Base-by-base conservation (phyloP, 2,888 invertebrate species). In the Branchipolynoe longqiensis region DNA sequence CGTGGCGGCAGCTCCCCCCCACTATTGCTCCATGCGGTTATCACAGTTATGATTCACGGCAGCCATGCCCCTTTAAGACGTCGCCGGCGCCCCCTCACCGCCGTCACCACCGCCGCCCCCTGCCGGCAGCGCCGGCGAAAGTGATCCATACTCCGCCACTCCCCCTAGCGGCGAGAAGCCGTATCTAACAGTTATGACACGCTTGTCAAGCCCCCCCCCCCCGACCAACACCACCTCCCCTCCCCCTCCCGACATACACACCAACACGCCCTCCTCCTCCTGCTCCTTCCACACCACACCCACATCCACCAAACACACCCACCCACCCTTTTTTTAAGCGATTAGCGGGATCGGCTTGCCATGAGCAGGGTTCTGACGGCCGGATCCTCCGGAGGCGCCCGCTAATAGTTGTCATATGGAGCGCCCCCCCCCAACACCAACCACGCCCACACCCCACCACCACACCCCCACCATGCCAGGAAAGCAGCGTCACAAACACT, bases 131-230 rank as follows among this genome's bases (percentile, higher is more conserved):
- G 36, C 69, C 69, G 69, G 14, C 36, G 14, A 12, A 12, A n/a
- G 33, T 69, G 69, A 69, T 69, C 69, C 38, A 69, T 69, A 69
- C 18, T 38, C 33, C 69, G 48, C 48, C 18, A 18, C 8, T 8
- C n/a, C n/a, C n/a, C n/a, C n/a, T n/a, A n/a, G 48, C 48, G 8
- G 48, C 8, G 14, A 38, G 36, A 12, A 38, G 69, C 38, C 69
- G 36, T 69, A 69, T 69, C 69, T 69, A 33, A 69, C 69, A 69
- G 36, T 69, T 69, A 69, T 69, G 69, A 69, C 69, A 69, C 69
- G 69, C 36, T n/a, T 69, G 36, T 69, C 69, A 69, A n/a, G 25
- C 62, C 62, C 62, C 25, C 12, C 12, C 25, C 12, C 62, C 62
- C 62, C 62, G 48, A n/a, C 48, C 8, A 12, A n/a, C 58, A 58